Evolutionary conservation across 92 coral and sea anemone genomes (phyloP), one percentile per base, ranked within the genome.

Genomic region (Siderastrea siderea): DNA sequence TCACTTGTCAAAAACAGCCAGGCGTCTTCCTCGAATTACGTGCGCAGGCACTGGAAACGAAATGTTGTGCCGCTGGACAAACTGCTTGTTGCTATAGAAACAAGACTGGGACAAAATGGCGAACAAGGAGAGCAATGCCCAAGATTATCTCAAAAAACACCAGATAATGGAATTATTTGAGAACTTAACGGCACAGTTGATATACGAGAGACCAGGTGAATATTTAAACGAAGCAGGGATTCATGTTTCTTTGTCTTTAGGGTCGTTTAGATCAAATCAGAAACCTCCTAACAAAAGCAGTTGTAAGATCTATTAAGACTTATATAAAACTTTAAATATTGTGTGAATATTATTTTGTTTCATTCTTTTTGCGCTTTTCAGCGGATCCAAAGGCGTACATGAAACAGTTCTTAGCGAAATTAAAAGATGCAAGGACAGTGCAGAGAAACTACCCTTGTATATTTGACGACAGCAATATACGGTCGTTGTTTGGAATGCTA

Each of bases 121-220:
- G 94, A 93, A 90, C 80, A 92, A 89, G 79, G 98, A 97, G 63
- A 86, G 74, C n/a, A 63, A 78, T 55, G 93, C 98, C 1, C 83
- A 92, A 81, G 96, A 94, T 38, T 97, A 97, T 60, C 87, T 97
- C 19, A 94, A 84, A 82, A 94, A 90, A 55, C 99, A 97, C 91
- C 87, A 86, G 82, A 94, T 97, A 60, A 84, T 95, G 92, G 99
- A 97, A 80, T 75, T 97, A 58, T 92, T 97, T 73, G 98, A 97
- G 75, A 95, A 97, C 66, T 67, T 97, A 86, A 97, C 99, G 50
- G 93, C 98, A 64, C 97, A 89, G 79, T 87, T 97, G 91, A 90
- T 92, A 62, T 92, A 92, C 86, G 98, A 97, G 79, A 95, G 99
- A 80, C 99, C 99, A 78, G 99, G 99, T 97, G n/a, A 58, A 68